Conservation (phyloP, 2,888 invertebrate species). For the Blastobasis adustella region DNA sequence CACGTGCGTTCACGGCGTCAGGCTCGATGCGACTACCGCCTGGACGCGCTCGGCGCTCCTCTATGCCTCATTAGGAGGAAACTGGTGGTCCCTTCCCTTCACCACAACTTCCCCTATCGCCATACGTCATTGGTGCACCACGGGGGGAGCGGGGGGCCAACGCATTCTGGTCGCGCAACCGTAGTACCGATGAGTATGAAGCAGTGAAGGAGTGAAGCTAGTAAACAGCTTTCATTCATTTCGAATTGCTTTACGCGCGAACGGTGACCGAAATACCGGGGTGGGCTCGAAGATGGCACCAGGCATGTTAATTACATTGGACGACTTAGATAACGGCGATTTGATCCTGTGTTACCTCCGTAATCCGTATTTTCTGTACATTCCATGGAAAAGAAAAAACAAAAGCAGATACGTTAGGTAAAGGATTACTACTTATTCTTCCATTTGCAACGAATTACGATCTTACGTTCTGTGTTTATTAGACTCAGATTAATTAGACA, state of each 20-base stretch:
- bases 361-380: too few species aligned
- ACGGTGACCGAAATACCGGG: constrained; percentile 11
- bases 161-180: constrained; percentile 26
- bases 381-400: too few species aligned
- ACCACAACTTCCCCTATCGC: constrained; percentile 27
- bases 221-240: constrained; percentile 46
- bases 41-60: constrained; percentile 35
- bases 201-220: constrained; percentile 22
- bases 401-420: too few species aligned
- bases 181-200: constrained; percentile 33
- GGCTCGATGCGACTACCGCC: constrained; percentile 51
- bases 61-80: constrained; percentile 51
- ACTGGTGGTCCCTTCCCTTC: constrained; percentile 26
- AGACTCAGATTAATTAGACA: too few species aligned
- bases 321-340: constrained; percentile 3
- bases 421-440: too few species aligned
- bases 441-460: too few species aligned
- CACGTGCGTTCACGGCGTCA: constrained; percentile 44
- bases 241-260: constrained; percentile 18
- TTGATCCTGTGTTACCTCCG: too few species aligned
- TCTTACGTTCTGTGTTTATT: neutral
- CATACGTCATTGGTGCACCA: constrained; percentile 11
- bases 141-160: constrained; percentile 27
- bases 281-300: constrained; percentile 6
- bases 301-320: constrained; percentile 3